Percentiles rank a stretch among this genome's conserved stretches.
Conservation (phyloP, 2,888 invertebrate species). For the Cheilosia vulpina region DNA sequence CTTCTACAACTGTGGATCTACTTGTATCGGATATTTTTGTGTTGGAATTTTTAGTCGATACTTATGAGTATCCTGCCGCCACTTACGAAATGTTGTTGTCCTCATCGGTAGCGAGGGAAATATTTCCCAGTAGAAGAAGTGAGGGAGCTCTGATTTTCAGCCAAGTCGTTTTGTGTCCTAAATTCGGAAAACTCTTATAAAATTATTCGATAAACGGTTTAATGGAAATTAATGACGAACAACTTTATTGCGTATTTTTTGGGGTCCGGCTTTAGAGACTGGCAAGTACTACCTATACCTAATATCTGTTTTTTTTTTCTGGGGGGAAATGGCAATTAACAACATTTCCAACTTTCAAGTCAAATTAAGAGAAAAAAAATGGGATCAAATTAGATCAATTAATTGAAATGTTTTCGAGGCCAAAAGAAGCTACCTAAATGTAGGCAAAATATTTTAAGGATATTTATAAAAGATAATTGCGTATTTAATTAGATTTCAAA, state of each 20-base stretch:
- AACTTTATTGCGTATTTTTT: not conserved
- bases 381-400: slow-evolving; percentile 31
- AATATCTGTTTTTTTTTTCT: not conserved
- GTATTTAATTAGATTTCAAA: slow-evolving; percentile 62
- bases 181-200: slow-evolving; percentile 1
- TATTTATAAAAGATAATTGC: slow-evolving; percentile 57
- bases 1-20: not conserved
- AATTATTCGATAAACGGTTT: slow-evolving; percentile 46
- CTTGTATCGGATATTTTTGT: slow-evolving; percentile 26
- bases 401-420: slow-evolving; percentile 17
- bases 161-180: not conserved
- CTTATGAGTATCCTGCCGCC: slow-evolving; percentile 38
- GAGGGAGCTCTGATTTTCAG: not conserved
- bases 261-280: not conserved
- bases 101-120: not conserved
- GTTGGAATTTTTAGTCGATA: slow-evolving; percentile 39
- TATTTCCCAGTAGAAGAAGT: not conserved
- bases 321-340: slow-evolving; percentile 30
- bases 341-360: slow-evolving; percentile 17
- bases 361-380: slow-evolving; percentile 41
- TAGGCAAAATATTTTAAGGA: slow-evolving; percentile 29
- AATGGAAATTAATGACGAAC: slow-evolving; percentile 63
- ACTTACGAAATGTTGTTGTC: slow-evolving; percentile 38
- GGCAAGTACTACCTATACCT: not conserved
- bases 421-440: slow-evolving; percentile 14